Evolutionary conservation across 2,888 invertebrate genomes (phyloP).

Genomic region (Cephus sareptanus): DNA sequence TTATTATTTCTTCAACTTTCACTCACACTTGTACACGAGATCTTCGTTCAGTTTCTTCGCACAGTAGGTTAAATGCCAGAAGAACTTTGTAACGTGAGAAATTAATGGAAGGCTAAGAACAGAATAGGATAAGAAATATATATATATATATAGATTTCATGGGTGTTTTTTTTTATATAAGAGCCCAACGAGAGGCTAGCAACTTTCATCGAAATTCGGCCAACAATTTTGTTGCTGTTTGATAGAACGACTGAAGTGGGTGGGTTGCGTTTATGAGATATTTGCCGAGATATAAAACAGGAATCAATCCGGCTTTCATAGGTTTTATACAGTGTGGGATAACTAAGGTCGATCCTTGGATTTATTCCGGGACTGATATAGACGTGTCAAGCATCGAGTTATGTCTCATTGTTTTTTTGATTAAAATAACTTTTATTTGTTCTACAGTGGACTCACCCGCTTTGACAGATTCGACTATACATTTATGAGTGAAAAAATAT

Average conservation of each 20-base stretch:
- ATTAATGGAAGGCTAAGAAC: neutral
- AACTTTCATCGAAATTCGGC: neutral
- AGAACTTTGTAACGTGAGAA: neutral
- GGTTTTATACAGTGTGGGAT: neutral
- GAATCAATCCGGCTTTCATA: constrained; percentile 16
- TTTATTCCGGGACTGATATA: neutral
- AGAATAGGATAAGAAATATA: neutral
- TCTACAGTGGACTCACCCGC: neutral
- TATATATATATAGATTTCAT: neutral
- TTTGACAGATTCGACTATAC: neutral
- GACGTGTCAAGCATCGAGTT: neutral
- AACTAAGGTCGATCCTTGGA: neutral
- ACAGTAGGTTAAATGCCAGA: neutral
- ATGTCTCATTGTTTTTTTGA: neutral
- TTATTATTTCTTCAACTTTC: neutral
- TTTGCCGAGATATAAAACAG: constrained; percentile 27
- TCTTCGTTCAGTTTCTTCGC: neutral
- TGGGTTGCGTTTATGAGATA: constrained; percentile 22
- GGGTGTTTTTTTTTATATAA: neutral
- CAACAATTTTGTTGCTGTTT: neutral
- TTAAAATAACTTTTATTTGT: neutral
- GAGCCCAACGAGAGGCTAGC: neutral
- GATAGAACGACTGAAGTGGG: neutral
- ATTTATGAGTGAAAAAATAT: neutral
- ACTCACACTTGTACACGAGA: neutral